phyloP scores from a whole-genome alignment of 2,797 vertebrate genomes.

The Pseudocheirus occidentalis region DNA sequence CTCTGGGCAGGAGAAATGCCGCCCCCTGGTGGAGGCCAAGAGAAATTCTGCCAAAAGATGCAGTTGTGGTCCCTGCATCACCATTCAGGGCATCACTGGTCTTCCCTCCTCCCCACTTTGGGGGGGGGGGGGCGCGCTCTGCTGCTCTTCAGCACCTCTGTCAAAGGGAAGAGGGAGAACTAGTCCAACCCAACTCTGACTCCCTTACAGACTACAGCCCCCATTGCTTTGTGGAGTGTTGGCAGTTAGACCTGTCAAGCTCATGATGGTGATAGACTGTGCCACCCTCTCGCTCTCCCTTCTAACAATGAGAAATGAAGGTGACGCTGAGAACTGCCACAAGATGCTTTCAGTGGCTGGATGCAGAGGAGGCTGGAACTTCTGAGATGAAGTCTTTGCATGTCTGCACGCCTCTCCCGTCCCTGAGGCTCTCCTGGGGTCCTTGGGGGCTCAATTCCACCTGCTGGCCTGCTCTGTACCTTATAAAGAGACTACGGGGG shows the following conservation, averaged over 20 bases:
- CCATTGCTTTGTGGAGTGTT: too few species aligned
- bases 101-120: neutral
- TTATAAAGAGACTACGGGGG: too few species aligned
- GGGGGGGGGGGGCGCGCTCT: too few species aligned
- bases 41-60: neutral
- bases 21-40: constrained; percentile 30
- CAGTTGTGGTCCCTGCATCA: rapidly evolving
- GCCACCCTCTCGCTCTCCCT: too few species aligned
- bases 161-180: neutral
- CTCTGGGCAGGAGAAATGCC: neutral
- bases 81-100: neutral
- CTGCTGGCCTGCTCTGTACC: too few species aligned
- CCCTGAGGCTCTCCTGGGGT: constrained; percentile 2
- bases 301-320: neutral
- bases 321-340: too few species aligned
- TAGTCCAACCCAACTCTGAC: neutral
- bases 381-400: neutral
- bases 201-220: neutral
- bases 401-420: neutral
- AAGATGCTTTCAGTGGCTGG: neutral
- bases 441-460: neutral
- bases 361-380: neutral
- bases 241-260: too few species aligned
- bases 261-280: too few species aligned
- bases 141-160: neutral